Evolutionary conservation across 2,113 vertebrate genomes (phyloP).

Genomic region (Mesitornis unicolor): DNA sequence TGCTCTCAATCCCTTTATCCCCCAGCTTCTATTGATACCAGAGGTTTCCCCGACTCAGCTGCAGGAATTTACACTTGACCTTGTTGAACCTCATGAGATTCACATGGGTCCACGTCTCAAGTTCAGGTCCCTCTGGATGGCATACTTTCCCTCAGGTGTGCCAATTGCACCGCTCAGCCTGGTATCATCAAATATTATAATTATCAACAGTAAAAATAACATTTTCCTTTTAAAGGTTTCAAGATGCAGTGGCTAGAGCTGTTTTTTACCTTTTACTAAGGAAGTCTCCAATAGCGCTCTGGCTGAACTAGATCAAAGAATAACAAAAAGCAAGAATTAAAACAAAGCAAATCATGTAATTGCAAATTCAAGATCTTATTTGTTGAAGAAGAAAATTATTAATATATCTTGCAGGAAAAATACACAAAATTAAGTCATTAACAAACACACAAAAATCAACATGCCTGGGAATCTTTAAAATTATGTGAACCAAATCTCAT

Average conservation of each 20-base stretch:
- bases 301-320: neutral
- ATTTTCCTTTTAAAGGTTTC: neutral
- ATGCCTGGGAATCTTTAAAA: neutral
- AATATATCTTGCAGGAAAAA: neutral
- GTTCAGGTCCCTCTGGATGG: neutral
- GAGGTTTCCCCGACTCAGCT: neutral
- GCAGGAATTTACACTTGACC: neutral
- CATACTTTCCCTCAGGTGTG: rapidly evolving
- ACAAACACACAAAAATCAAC: neutral
- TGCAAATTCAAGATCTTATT: neutral
- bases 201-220: neutral
- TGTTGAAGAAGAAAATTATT: neutral
- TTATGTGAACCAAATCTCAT: neutral
- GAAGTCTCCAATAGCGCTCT: neutral
- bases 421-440: neutral
- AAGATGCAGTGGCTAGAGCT: neutral
- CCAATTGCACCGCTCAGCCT: neutral
- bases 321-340: neutral
- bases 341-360: neutral
- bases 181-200: neutral
- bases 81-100: neutral
- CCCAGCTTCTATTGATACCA: neutral
- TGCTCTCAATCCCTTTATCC: neutral
- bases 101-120: neutral
- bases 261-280: neutral